phyloP scores from a whole-genome alignment of 2,888 invertebrate species.

The Eubasilissa splendida region DNA sequence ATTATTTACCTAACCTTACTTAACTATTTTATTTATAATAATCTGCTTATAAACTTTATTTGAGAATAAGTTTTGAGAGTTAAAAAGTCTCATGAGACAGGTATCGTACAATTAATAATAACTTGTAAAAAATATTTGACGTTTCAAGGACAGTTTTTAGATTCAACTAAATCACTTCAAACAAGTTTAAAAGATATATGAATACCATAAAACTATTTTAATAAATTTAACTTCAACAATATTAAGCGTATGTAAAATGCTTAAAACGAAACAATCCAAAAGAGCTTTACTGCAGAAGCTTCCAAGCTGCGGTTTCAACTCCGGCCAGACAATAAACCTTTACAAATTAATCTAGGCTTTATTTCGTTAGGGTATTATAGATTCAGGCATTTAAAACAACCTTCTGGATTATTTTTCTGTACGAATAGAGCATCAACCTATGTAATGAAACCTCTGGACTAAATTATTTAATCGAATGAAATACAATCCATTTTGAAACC shows the following conservation, averaged over 20 bases:
- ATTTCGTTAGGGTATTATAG: constrained; percentile 48
- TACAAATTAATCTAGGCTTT: constrained; percentile 56
- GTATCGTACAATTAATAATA: no score
- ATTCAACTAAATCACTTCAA: no score
- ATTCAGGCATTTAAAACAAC: constrained; percentile 24
- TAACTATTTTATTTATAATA: no score
- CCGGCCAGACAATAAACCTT: constrained; percentile 56
- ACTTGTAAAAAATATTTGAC: no score
- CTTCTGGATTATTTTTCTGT: constrained; percentile 8
- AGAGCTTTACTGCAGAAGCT: constrained; percentile 38
- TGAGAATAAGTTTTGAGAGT: no score
- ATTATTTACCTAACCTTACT: no score
- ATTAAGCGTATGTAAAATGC: constrained; percentile 49
- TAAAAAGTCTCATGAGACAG: no score
- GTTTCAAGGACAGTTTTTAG: no score
- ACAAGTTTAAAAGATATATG: not conserved
- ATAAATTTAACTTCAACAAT: constrained; percentile 5
- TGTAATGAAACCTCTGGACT: no score
- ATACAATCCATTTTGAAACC: constrained; percentile 3
- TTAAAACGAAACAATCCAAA: constrained; percentile 48
- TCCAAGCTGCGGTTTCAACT: constrained; percentile 53
- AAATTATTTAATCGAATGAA: no score
- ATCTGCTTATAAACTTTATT: no score
- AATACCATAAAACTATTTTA: constrained; percentile 3
- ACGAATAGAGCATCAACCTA: constrained; percentile 16